Conservation (phyloP, 2,888 invertebrate genomes). For the Gerris lacustris region DNA sequence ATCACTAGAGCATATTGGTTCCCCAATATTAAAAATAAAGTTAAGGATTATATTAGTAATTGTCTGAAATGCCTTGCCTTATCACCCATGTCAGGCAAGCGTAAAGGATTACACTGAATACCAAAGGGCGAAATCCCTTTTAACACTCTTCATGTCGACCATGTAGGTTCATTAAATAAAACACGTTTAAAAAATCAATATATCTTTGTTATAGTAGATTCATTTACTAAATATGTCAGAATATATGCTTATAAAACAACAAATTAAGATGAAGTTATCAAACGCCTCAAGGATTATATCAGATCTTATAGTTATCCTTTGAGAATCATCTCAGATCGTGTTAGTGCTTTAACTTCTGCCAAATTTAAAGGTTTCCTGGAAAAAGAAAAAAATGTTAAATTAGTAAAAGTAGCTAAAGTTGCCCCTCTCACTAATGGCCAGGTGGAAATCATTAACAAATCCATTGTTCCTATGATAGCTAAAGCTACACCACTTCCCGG, state of each 20-base stretch:
- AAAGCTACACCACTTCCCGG: constrained; percentile 7
- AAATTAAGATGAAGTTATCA: constrained; percentile 31
- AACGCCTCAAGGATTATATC: constrained; percentile 31
- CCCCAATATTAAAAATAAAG: constrained; percentile 34
- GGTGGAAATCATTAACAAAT: constrained; percentile 31
- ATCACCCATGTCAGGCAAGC: constrained; percentile 32
- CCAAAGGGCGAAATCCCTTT: constrained; percentile 36
- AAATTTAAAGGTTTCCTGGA: constrained; percentile 34
- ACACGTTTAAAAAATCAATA: too few relatives aligned
- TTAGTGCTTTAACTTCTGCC: constrained; percentile 35
- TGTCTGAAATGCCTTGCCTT: constrained; percentile 36
- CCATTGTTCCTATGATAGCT: constrained; percentile 17
- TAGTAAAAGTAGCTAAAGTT: constrained; percentile 32
- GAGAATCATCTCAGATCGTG: too few relatives aligned
- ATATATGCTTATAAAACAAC: constrained; percentile 30
- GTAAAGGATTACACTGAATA: constrained; percentile 36
- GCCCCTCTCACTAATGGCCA: constrained; percentile 35
- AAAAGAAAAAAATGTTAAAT: constrained; percentile 31
- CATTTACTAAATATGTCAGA: constrained; percentile 31
- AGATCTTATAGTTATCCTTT: constrained; percentile 34
- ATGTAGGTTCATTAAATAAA: constrained; percentile 31
- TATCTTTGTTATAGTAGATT: constrained; percentile 31
- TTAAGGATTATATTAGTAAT: constrained; percentile 35
- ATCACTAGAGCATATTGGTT: constrained; percentile 37
- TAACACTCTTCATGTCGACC: constrained; percentile 37